Evolutionary conservation across 2,113 vertebrate species (phyloP).

Genomic region (Chitala chitala): DNA sequence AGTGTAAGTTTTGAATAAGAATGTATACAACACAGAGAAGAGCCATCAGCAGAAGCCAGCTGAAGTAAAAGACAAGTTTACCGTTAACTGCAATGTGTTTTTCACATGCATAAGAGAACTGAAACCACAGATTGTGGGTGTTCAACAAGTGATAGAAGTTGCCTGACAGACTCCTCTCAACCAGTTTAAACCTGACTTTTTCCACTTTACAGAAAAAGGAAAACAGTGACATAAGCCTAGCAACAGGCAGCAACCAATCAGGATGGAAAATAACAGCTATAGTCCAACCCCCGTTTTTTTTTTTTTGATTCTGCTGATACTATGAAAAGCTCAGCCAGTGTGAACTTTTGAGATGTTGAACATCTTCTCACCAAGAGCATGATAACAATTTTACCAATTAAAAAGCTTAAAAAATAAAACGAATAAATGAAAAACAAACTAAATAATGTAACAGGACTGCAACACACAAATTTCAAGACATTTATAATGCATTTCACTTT

Average conservation of each 20-base stretch:
- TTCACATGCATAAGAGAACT: constrained; percentile 44
- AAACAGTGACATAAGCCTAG: constrained; percentile 71
- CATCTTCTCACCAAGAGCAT: constrained; percentile 37
- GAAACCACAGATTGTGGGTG: constrained; percentile 51
- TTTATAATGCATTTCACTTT: no score
- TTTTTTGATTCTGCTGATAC: constrained; percentile 43
- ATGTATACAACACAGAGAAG: no score
- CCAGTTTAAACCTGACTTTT: constrained; percentile 66
- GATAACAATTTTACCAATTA: constrained; percentile 38
- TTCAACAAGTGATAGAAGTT: constrained; percentile 66
- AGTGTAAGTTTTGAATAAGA: no score
- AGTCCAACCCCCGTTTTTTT: constrained; percentile 51
- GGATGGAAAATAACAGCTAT: constrained; percentile 67
- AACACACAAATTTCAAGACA: no score
- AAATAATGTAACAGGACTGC: neutral
- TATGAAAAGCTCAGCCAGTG: constrained; percentile 41
- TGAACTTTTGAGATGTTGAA: constrained; percentile 52
- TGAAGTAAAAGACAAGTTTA: neutral
- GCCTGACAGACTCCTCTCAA: constrained; percentile 46
- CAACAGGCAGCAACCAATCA: constrained; percentile 68
- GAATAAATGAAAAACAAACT: constrained; percentile 24
- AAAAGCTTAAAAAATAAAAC: constrained; percentile 36
- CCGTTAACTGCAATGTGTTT: constrained; percentile 29
- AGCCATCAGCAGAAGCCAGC: constrained; percentile 9
- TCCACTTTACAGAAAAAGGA: constrained; percentile 57